Percentiles rank a stretch among this genome's conserved stretches.
Evolutionary conservation across 2,888 invertebrate species (phyloP).

Genomic region (Lepidochrysops patricia): DNA sequence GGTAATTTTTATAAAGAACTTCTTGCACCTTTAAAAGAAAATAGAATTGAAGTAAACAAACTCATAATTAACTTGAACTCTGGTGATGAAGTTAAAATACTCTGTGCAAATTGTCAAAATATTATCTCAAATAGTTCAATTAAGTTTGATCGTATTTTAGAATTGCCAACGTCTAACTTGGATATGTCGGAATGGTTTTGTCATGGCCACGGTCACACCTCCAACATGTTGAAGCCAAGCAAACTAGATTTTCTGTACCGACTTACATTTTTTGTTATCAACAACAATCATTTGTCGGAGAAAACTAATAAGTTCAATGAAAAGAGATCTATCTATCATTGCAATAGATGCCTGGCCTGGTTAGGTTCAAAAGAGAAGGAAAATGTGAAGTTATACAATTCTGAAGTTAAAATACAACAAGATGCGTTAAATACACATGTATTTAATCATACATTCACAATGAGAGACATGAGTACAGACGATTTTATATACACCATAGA

Average conservation of each 20-base stretch:
- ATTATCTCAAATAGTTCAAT: slow-evolving; percentile 56
- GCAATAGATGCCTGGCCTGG: slow-evolving; percentile 75
- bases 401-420: slow-evolving; percentile 63
- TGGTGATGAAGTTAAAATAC: slow-evolving; percentile 42
- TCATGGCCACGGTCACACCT: slow-evolving; percentile 53
- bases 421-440: slow-evolving; percentile 35
- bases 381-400: slow-evolving; percentile 72
- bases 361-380: slow-evolving; percentile 64
- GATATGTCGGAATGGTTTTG: slow-evolving; percentile 81
- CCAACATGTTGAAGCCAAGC: slow-evolving; percentile 53
- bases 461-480: slow-evolving; percentile 41
- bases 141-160: slow-evolving; percentile 74
- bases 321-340: slow-evolving; percentile 64
- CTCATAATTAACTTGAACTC: slow-evolving; percentile 45
- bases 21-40: slow-evolving; percentile 33
- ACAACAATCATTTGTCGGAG: slow-evolving; percentile 50
- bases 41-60: slow-evolving; percentile 32
- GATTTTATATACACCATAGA: slow-evolving; percentile 74
- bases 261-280: slow-evolving; percentile 70
- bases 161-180: slow-evolving; percentile 74
- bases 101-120: slow-evolving; percentile 60
- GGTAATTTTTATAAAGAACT: slow-evolving; percentile 66
- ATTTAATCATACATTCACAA: slow-evolving; percentile 39
- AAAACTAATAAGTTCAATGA: slow-evolving; percentile 58
- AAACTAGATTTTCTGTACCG: slow-evolving; percentile 74